A percentile compares a stretch with the other conserved stretches of the same genome.
Evolutionary conservation across 2,113 vertebrate genomes (phyloP).

Genomic region (pig (Sus scrofa)): T2T-Sscrofa CM000816.6:102281001-102281500

Average conservation of each 20-base stretch:
- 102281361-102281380: neutral
- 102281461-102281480: neutral
- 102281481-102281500: neutral
- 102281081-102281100: constrained; percentile 83
- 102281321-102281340: neutral
- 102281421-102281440: neutral
- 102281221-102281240: neutral
- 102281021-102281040: constrained; percentile 47
- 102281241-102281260: neutral
- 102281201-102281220: constrained; percentile 44
- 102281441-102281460: constrained; percentile 54
- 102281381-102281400: constrained; percentile 21
- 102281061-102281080: neutral
- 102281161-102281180: constrained; percentile 90
- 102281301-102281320: neutral
- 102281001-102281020: neutral
- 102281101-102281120: constrained; percentile 83
- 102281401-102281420: constrained; percentile 15
- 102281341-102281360: neutral
- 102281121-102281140: constrained; percentile 89
- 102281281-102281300: neutral
- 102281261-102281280: neutral
- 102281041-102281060: neutral
- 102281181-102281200: constrained; percentile 86
- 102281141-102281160: constrained; percentile 93